Evolutionary conservation across 2,888 invertebrate genomes (phyloP).

Genomic region (Acronicta psi): DNA sequence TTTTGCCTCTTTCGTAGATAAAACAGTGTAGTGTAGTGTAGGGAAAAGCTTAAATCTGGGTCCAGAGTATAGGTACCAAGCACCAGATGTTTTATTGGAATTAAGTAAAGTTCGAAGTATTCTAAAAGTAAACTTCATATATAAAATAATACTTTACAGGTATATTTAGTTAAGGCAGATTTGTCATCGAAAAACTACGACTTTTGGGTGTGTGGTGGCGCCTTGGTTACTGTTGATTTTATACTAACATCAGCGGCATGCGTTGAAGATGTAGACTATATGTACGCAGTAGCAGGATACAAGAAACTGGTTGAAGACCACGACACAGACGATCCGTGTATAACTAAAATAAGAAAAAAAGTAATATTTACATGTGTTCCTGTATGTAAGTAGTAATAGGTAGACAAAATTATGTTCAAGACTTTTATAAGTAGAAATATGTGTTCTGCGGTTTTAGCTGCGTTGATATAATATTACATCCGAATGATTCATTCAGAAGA

Average conservation of each 20-base stretch:
- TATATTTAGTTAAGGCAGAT: conserved; percentile 51
- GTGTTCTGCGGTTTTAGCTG: too few species aligned
- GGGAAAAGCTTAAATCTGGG: too few species aligned
- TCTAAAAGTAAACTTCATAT: too few species aligned
- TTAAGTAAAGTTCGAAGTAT: too few species aligned
- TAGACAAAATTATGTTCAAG: too few species aligned
- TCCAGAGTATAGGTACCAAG: too few species aligned
- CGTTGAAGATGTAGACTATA: conserved; percentile 54
- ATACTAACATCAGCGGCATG: conserved; percentile 64
- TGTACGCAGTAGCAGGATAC: conserved; percentile 65
- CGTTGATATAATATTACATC: too few species aligned
- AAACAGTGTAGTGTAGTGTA: too few species aligned
- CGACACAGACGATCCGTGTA: conserved; percentile 56
- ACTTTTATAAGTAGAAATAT: too few species aligned
- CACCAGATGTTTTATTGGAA: too few species aligned
- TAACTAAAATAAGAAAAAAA: conserved; percentile 61
- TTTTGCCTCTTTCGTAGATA: too few species aligned
- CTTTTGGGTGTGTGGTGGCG: conserved; percentile 64
- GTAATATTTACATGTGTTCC: conserved; percentile 64
- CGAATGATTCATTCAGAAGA: too few species aligned
- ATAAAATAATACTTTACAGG: conserved; percentile 48
- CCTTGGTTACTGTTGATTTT: conserved; percentile 44
- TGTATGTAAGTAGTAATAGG: conserved; percentile 51
- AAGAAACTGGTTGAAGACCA: conserved; percentile 55
- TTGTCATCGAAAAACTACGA: conserved; percentile 41